Conservation (phyloP, 1,140 invertebrate genomes). For the Platorchestia sp. region DNA sequence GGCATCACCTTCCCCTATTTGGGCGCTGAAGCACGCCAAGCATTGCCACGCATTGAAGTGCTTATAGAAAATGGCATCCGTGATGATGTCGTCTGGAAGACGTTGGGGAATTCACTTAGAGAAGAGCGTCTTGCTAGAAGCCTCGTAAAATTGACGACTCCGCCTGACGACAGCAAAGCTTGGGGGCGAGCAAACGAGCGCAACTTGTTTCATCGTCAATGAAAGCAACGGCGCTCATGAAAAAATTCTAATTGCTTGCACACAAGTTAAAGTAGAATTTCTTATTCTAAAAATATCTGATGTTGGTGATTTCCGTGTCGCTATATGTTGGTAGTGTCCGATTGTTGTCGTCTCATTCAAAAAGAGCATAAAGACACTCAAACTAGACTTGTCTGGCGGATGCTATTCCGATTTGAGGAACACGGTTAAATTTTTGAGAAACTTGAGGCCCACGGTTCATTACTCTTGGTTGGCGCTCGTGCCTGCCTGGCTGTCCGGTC, state of each 20-base stretch:
- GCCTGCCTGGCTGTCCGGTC: background rate
- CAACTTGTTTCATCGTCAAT: background rate
- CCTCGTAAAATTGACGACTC: background rate
- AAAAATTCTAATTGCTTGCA: background rate
- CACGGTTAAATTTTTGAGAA: background rate
- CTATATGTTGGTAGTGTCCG: background rate
- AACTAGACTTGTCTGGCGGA: background rate
- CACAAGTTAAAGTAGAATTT: background rate
- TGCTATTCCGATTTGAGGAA: background rate
- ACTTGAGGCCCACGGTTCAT: background rate
- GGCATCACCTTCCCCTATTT: background rate
- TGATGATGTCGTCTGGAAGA: slow-evolving; percentile 14
- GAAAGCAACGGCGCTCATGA: background rate
- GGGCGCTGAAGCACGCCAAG: background rate
- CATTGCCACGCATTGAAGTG: background rate
- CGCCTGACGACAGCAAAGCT: background rate
- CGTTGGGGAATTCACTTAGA: background rate
- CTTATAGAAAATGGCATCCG: background rate
- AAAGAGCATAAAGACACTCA: background rate
- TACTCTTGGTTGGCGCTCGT: background rate
- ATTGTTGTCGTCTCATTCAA: background rate
- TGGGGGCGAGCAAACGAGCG: background rate
- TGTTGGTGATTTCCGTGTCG: background rate
- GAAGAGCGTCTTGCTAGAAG: background rate
- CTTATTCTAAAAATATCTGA: background rate